phyloP scores from a whole-genome alignment of 2,113 vertebrate genomes.

The Fulica atra region DNA sequence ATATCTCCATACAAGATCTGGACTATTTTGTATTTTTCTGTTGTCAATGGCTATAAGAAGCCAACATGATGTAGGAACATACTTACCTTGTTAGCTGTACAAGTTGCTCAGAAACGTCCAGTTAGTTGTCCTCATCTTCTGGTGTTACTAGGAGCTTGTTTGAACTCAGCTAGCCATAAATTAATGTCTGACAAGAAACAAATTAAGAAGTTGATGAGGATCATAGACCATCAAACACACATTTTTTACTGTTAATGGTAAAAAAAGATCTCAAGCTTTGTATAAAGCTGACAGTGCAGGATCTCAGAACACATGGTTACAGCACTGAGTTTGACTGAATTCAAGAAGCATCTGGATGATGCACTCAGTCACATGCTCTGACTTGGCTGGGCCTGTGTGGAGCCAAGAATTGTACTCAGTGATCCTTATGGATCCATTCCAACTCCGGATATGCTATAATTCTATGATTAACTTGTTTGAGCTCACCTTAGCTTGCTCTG shows the following conservation, averaged over 20 bases:
- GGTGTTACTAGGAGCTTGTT: background rate
- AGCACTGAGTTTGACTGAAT: no score
- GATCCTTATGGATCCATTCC: no score
- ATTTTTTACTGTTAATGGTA: background rate
- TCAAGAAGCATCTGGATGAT: no score
- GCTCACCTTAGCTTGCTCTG: background rate
- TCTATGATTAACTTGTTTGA: background rate
- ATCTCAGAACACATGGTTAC: background rate
- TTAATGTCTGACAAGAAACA: background rate
- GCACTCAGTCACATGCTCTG: no score
- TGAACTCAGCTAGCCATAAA: background rate
- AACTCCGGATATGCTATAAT: no score
- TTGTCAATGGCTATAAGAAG: background rate
- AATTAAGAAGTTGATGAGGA: background rate
- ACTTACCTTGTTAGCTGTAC: background rate
- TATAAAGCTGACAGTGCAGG: background rate
- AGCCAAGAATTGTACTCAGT: no score
- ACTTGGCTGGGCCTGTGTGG: no score
- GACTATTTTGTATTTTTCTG: background rate
- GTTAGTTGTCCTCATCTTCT: background rate
- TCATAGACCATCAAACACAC: background rate
- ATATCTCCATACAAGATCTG: background rate
- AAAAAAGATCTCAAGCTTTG: background rate
- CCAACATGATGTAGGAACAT: fast-evolving
- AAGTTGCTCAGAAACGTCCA: background rate